phyloP scores from a whole-genome alignment of 2,888 invertebrate genomes.

The Helleia helle region DNA sequence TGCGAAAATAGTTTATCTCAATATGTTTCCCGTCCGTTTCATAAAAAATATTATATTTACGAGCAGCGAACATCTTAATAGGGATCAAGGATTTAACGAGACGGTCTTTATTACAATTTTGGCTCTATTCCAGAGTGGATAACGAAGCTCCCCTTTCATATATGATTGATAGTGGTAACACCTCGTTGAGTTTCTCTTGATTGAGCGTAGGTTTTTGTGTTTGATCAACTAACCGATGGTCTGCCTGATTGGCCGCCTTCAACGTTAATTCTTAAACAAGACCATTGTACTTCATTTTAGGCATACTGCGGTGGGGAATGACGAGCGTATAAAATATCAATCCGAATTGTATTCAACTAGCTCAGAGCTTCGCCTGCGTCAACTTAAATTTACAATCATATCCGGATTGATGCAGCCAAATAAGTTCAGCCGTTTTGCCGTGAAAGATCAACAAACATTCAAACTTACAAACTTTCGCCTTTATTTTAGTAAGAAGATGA shows the following conservation, averaged over 20 bases:
- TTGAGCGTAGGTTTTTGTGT: slow-evolving; percentile 67
- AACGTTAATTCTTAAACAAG: slow-evolving; percentile 62
- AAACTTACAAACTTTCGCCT: too few species aligned
- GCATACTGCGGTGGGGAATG: slow-evolving; percentile 17
- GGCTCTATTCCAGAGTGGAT: slow-evolving; percentile 54
- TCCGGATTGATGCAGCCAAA: too few species aligned
- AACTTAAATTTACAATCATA: too few species aligned
- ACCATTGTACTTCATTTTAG: slow-evolving; percentile 41
- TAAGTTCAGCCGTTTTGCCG: too few species aligned
- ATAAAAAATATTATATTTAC: slow-evolving; percentile 24
- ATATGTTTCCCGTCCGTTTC: slow-evolving; percentile 1
- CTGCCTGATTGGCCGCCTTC: slow-evolving; percentile 57
- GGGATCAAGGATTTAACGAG: slow-evolving; percentile 59
- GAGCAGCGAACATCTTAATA: slow-evolving; percentile 35
- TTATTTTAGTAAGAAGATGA: too few species aligned
- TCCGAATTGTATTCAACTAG: too few species aligned
- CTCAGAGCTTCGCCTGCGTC: too few species aligned
- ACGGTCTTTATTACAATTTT: slow-evolving; percentile 61
- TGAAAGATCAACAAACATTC: too few species aligned
- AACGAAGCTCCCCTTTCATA: slow-evolving; percentile 36
- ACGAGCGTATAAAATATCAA: not conserved
- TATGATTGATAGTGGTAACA: slow-evolving; percentile 68
- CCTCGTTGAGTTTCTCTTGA: slow-evolving; percentile 61
- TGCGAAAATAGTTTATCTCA: slow-evolving; percentile 1
- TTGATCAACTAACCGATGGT: slow-evolving; percentile 66